Base-by-base conservation (phyloP, 1,140 invertebrate species). In the fruit fly (Drosophila melanogaster) region DNA sequence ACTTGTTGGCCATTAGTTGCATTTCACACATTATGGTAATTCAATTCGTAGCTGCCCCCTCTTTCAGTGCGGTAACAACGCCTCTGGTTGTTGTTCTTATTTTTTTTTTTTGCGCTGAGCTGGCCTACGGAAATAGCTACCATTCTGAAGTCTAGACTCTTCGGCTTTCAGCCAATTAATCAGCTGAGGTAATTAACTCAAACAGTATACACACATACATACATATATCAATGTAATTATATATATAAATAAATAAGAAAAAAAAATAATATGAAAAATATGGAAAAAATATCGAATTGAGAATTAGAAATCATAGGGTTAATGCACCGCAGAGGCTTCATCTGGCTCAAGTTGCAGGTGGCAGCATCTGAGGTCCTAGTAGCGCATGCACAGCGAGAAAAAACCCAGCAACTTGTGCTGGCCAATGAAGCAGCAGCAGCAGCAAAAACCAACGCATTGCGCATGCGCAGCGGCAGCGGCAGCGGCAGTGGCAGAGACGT, bases 401-500 rank as follows among this genome's bases (percentile, higher is more conserved):
- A 26, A 14, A 51, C 35, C 12, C 46, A 50, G 7, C 30, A 30
- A 30, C 30, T 30, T 7, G 30, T 30, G 30, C 30, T 24, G 54
- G 15, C 40, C 40, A 30, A 33, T n/a, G 33, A 35, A 54, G 33
- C 44, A 51, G 64, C 55, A 41, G 22, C 59, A 50, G 17, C 49
- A 51, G n/a, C n/a, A n/a, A n/a, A 53, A 38, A 15, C 40, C 66
- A 44, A 67, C 77, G 72, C 71, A 80, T 30, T 69, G 51, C 56
- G 76, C 84, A 83, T 83, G 65, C 61, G 76, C 72, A 61, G 59
- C 59, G 8, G 33, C 59, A 51, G 57, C 83, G 40, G 43, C 54
- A 33, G 17, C 64, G 19, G 19, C 19, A n/a, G n/a, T n/a, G 24
- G 57, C 51, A 22, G 60, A 43, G 33, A 30, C 43, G 44, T 33